phyloP scores from a whole-genome alignment of 2,113 vertebrate species.

The Polyodon spathula region DNA sequence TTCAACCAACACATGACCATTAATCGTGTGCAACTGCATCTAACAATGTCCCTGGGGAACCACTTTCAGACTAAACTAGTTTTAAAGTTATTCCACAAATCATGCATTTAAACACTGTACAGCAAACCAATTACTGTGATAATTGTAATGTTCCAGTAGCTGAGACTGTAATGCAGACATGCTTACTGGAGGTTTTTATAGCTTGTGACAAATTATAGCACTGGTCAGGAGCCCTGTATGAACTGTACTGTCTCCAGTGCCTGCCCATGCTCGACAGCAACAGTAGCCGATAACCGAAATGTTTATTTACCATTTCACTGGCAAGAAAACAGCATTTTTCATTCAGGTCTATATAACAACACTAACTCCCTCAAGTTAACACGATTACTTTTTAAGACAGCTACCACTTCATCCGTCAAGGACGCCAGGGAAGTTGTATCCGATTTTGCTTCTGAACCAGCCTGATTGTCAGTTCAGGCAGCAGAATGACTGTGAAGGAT shows the following conservation, averaged over 20 bases:
- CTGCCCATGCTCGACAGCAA: not conserved
- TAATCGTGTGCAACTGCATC: too few relatives aligned
- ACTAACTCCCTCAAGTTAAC: conserved; percentile 1
- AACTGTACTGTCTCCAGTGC: not conserved
- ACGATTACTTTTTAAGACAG: conserved; percentile 3
- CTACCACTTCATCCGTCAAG: conserved; percentile 1
- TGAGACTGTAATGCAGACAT: not conserved
- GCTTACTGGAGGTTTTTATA: conserved; percentile 10
- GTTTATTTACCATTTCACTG: conserved; percentile 7
- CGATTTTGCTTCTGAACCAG: not conserved
- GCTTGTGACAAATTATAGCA: not conserved
- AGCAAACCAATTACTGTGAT: not conserved
- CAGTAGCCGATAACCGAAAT: not conserved
- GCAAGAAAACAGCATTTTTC: conserved; percentile 3
- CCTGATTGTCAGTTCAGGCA: not conserved
- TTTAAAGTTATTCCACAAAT: too few relatives aligned
- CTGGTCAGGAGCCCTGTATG: not conserved
- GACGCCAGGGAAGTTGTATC: not conserved
- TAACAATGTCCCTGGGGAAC: too few relatives aligned
- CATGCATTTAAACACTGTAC: not conserved
- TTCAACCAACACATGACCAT: too few relatives aligned
- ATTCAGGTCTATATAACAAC: not conserved
- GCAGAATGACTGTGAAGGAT: not conserved
- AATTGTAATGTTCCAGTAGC: not conserved
- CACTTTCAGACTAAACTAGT: too few relatives aligned